phyloP scores from a whole-genome alignment of 2,888 invertebrate species.

The Temnothorax rugatulus region DNA sequence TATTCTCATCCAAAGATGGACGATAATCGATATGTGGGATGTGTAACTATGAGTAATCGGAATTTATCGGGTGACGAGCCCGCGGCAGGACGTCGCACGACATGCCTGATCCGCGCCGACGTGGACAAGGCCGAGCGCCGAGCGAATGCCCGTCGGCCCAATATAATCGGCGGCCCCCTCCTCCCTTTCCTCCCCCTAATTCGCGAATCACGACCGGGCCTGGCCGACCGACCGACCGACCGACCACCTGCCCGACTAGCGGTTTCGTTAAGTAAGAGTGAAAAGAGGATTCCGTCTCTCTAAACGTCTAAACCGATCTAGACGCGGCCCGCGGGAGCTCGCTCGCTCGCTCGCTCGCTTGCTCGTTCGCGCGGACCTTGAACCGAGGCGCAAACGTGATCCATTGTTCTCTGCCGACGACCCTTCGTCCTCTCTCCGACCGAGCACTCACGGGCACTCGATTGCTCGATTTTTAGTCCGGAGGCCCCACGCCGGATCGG shows the following conservation, averaged over 20 bases:
- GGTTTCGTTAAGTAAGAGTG: conserved; percentile 66
- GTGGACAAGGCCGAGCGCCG: conserved; percentile 37
- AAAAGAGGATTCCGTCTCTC: conserved; percentile 63
- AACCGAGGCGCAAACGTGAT: conserved; percentile 73
- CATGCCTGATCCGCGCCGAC: conserved; percentile 18
- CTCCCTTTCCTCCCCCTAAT: conserved; percentile 42
- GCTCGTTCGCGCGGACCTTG: conserved; percentile 68
- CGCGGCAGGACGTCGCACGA: conserved; percentile 1
- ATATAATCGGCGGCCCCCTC: conserved; percentile 50
- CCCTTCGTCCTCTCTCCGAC: conserved; percentile 71
- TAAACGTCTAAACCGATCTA: conserved; percentile 71
- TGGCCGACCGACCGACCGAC: conserved; percentile 18
- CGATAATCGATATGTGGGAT: conserved; percentile 15
- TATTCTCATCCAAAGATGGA: not conserved
- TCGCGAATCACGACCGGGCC: conserved; percentile 54
- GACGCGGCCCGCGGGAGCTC: conserved; percentile 39
- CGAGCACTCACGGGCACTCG: conserved; percentile 51
- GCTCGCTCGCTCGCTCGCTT: conserved; percentile 37
- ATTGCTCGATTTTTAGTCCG: conserved; percentile 76
- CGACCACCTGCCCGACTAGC: conserved; percentile 64
- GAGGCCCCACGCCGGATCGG: conserved; percentile 59
- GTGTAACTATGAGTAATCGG: conserved; percentile 13
- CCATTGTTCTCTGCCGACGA: conserved; percentile 78
- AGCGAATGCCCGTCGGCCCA: conserved; percentile 40
- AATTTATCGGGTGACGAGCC: conserved; percentile 38